These are phyloP conservation scores for Hemitrygon akajei DNA, from an alignment of 2,797 vertebrate species.

Conservation along the genomic window DNA sequence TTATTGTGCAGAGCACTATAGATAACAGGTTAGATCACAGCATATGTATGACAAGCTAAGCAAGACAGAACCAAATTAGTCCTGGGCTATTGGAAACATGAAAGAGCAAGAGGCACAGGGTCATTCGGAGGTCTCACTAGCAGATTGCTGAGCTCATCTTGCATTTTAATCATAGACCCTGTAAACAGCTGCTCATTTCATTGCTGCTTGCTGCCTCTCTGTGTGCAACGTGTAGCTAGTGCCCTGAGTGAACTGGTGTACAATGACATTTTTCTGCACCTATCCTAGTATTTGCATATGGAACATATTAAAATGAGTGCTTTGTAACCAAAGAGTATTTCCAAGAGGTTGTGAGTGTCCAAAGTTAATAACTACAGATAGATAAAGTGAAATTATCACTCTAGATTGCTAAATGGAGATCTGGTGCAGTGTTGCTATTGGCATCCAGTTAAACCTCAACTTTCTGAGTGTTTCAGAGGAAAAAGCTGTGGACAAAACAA, in stretches of 20 bases:
- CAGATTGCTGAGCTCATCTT: background rate
- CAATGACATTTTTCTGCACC: background rate
- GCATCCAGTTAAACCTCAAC: too few relatives aligned
- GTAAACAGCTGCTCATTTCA: constrained; percentile 20
- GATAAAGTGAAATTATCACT: background rate
- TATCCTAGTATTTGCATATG: background rate
- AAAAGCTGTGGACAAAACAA: too few relatives aligned
- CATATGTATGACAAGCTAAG: background rate
- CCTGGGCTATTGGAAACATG: background rate
- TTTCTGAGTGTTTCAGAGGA: too few relatives aligned
- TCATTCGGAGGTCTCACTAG: background rate
- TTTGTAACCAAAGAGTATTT: background rate
- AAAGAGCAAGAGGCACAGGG: background rate
- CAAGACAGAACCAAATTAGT: background rate
- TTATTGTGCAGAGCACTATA: too few relatives aligned
- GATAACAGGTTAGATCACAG: background rate
- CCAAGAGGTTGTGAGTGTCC: background rate
- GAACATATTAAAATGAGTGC: background rate
- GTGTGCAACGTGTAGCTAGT: background rate
- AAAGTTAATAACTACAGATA: background rate
- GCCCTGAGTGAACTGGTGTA: background rate
- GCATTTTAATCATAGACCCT: background rate
- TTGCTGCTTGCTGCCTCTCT: background rate
- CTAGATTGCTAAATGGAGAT: background rate
- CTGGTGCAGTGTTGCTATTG: too few relatives aligned